phyloP scores from a whole-genome alignment of 30 jellyfish, hydroid and myxozoan genomes.

The Rhopilema esculentum region DNA sequence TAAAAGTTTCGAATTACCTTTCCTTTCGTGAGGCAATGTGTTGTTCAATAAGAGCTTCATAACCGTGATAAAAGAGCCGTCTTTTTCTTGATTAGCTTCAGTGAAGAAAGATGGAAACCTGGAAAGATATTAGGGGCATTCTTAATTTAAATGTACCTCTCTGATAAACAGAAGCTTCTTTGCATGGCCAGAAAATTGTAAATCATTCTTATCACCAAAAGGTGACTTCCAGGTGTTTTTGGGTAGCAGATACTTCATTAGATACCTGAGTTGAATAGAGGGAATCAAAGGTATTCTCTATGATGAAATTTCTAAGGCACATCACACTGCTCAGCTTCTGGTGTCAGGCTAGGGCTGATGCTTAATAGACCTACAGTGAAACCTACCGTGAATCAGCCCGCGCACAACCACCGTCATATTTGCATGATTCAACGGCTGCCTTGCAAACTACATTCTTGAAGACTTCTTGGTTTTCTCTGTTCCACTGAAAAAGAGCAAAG shows the following conservation, averaged over 20 bases:
- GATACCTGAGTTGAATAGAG: no score
- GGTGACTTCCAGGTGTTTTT: no score
- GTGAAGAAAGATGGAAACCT: background rate
- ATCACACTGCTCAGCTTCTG: no score
- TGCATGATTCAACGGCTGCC: background rate
- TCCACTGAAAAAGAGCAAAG: conserved; percentile 13
- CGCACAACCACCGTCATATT: background rate
- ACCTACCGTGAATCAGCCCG: background rate
- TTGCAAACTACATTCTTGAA: conserved; percentile 3
- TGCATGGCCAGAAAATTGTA: no score
- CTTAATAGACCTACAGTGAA: background rate
- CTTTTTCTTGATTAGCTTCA: background rate
- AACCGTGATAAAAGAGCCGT: background rate
- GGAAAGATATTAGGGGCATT: background rate
- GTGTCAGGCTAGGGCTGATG: background rate
- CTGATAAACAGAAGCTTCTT: background rate
- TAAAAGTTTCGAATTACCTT: background rate
- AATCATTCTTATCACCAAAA: no score
- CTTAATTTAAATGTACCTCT: background rate
- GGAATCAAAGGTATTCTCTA: no score
- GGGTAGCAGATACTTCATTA: no score
- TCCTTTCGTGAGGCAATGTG: background rate
- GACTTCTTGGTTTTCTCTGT: background rate
- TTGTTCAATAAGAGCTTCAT: background rate
- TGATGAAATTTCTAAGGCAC: no score